Evolutionary conservation across 2,888 invertebrate genomes (phyloP), one percentile per base, ranked within the genome.

Genomic region (Callinectes sapidus): DNA sequence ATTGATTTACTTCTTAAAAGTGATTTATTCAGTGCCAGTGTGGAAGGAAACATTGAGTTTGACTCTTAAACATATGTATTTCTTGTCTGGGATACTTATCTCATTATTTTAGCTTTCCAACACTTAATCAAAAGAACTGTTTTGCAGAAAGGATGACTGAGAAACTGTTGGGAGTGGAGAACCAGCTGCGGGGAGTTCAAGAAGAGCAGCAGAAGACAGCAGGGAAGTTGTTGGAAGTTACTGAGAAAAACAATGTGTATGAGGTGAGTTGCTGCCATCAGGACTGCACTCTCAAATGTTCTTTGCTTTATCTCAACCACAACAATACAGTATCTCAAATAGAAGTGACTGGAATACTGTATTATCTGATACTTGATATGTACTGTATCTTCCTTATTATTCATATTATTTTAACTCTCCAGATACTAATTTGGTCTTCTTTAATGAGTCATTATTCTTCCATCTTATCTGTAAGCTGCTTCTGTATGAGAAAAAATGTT

Each of bases 171-270:
- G 42, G 48, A 39, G 48, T 54, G 8, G 90, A 92, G 39, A 48
- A 66, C 28, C 66, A 86, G 42, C 71, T 89, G 89, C 39, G 93
- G 42, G 92, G 86, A 48, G 39, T 42, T 23, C 93, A 91, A 42
- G 91, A 93, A 42, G 89, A 91, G 55, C 66, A 81, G 16, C 93
- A 91, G 48, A 91, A 87, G 39, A 23, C 71, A 23, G 39, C 39
- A 18, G 89, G 81, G 42, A 77, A 93, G 66, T 61, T 93, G 13
- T 86, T 89, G 23, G 85, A 93, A 35, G 18, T 66, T 6, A 89
- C 28, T n/a, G 93, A 93, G 86, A 93, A 91, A 32, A 85, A 85
- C 13, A 86, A 85, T 1, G 85, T 92, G 18, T 86, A 90, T 66
- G 39, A 92, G 90, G 92, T 92, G 23, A 90, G 89, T 18, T 48